phyloP scores from a whole-genome alignment of 2,888 invertebrate genomes.

The Latheticus oryzae region DNA sequence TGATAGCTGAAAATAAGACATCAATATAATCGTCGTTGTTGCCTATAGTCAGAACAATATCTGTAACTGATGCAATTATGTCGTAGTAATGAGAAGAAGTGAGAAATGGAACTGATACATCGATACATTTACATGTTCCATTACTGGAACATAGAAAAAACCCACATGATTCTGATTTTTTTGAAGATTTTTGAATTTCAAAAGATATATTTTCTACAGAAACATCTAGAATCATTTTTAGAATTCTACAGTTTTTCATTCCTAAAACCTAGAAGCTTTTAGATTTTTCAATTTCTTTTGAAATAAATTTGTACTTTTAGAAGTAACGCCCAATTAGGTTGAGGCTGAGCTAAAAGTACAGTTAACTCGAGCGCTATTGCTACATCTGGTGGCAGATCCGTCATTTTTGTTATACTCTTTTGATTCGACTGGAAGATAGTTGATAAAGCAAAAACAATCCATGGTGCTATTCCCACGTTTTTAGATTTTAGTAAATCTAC shows the following conservation, averaged over 20 bases:
- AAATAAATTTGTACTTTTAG: conserved; percentile 71
- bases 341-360: conserved; percentile 80
- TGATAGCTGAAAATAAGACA: conserved; percentile 73
- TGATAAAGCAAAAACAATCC: conserved; percentile 78
- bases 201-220: conserved; percentile 66
- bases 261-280: conserved; percentile 74
- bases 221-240: conserved; percentile 70
- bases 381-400: conserved; percentile 70
- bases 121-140: conserved; percentile 65
- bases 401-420: conserved; percentile 59
- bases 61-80: conserved; percentile 73
- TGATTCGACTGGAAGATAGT: conserved; percentile 69
- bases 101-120: conserved; percentile 47
- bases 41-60: conserved; percentile 73
- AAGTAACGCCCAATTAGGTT: conserved; percentile 80
- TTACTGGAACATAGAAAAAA: conserved; percentile 80
- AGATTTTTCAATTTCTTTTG: conserved; percentile 11
- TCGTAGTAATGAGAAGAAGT: conserved; percentile 65
- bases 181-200: conserved; percentile 44
- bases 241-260: conserved; percentile 77
- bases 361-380: conserved; percentile 78
- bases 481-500: conserved; percentile 70
- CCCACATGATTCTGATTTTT: conserved; percentile 66
- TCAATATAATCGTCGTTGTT: conserved; percentile 74
- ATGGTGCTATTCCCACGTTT: conserved; percentile 72